These are phyloP conservation scores for Watsonalla cultraria DNA, from an alignment of 2,888 invertebrate genomes.

Conservation along the genomic window DNA sequence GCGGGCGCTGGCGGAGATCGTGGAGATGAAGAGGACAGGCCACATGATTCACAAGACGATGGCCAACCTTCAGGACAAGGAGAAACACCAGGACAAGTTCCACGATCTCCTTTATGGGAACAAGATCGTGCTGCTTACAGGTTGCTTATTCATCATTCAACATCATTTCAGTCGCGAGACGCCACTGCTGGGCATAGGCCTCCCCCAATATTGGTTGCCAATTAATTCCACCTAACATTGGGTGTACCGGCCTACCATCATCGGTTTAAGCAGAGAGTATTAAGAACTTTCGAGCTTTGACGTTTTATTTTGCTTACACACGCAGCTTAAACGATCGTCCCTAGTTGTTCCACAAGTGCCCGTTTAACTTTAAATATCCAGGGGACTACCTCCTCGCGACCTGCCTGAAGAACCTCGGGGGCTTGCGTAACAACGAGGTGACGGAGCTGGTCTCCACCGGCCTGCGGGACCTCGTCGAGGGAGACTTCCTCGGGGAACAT, in stretches of 20 bases:
- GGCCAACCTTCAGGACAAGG: constrained; percentile 59
- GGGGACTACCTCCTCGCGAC: constrained; percentile 66
- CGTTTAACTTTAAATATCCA: too few species aligned
- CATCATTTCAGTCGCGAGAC: too few species aligned
- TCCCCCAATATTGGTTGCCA: too few species aligned
- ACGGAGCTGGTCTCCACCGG: constrained; percentile 67
- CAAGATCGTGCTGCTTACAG: constrained; percentile 65
- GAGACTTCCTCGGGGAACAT: constrained; percentile 57
- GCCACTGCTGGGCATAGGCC: too few species aligned
- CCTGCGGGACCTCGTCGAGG: constrained; percentile 62
- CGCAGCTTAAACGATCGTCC: too few species aligned
- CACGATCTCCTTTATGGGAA: constrained; percentile 65
- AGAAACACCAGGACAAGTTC: constrained; percentile 46
- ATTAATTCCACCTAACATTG: not conserved
- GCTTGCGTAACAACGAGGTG: constrained; percentile 59
- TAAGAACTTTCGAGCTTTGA: too few species aligned
- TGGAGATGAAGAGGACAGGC: constrained; percentile 71
- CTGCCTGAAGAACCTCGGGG: constrained; percentile 58
- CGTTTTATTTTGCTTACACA: too few species aligned
- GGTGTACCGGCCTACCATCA: not conserved
- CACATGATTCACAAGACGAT: constrained; percentile 68
- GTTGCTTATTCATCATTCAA: constrained; percentile 32
- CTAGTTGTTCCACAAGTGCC: too few species aligned
- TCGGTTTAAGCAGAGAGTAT: too few species aligned
- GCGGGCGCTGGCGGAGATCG: constrained; percentile 69